Evolutionary conservation across 1,140 invertebrate genomes (phyloP), one percentile per base, ranked within the genome.

Genomic region (Harlomillsia oculata): DNA sequence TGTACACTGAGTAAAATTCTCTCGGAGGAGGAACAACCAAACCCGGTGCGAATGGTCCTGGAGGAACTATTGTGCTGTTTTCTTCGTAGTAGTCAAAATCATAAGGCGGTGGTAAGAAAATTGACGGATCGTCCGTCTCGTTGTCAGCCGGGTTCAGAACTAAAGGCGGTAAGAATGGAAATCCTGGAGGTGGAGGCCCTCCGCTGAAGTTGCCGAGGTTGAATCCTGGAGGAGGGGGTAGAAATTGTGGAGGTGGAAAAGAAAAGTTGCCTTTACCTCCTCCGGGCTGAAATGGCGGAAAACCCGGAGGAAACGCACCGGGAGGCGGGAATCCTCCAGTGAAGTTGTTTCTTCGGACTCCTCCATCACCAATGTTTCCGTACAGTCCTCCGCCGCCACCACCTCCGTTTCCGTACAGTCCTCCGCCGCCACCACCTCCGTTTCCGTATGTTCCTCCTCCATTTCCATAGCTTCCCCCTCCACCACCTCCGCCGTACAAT

Each of bases 91-190:
- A 90, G 55, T 82, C 81, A 72, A 89, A 90, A 72, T 85, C 88
- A 72, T 90, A 89, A 2, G 85, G 84, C 63, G 87, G 86, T 56
- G 87, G 87, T 77, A 90, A 89, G 67, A 89, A 90, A 16, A 90
- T 82, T 46, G 87, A 88, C 66, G 87, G 87, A 73, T 90, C 87
- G 65, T 84, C 82, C 37, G 82, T 81, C 61, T 79, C 76, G 71
- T 85, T 86, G 65, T 74, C 74, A 44, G 80, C 79, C 11, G 58
- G 56, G 39, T 65, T 65, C 3, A 65, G 49, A 5, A 65, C 64
- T 20, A 64, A 36, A 62, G 82, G 80, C 57, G 82, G 81, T 44
- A 84, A 75, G 64, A 83, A 80, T 16, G 79, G 80, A 50, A 81
- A 79, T 40, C 80, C 80, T 52, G 82, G 82, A 11, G 45, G 56